A percentile compares a stretch with the other conserved stretches of the same genome.
phyloP scores from a whole-genome alignment of 2,888 invertebrate species.

The Drosophila parthenogenetica region DNA sequence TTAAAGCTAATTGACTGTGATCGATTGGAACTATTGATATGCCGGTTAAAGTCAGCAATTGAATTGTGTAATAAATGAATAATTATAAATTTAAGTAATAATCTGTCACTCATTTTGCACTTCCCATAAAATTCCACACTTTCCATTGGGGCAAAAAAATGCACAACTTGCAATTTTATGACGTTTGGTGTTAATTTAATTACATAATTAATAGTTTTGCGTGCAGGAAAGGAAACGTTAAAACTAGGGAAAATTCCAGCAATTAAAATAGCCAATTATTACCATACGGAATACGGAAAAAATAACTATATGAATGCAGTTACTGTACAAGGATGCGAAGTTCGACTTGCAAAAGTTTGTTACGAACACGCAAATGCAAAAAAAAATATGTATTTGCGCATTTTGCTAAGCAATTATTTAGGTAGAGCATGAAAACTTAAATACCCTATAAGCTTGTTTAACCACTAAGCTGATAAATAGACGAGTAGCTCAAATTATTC shows the following conservation, averaged over 20 bases:
- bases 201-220: constrained; percentile 18
- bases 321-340: neutral
- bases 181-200: constrained; percentile 56
- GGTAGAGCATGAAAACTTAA: too few relatives aligned
- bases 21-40: neutral
- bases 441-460: too few relatives aligned
- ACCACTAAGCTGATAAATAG: too few relatives aligned
- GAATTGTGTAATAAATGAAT: neutral
- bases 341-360: neutral
- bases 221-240: neutral
- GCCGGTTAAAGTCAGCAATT: neutral
- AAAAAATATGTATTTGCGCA: too few relatives aligned
- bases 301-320: neutral
- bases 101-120: neutral
- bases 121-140: neutral
- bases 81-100: neutral
- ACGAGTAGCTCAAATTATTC: too few relatives aligned
- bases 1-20: neutral
- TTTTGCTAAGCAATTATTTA: too few relatives aligned
- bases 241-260: constrained; percentile 38
- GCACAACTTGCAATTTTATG: neutral
- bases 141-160: neutral
- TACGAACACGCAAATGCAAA: too few relatives aligned
- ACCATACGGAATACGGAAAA: constrained; percentile 19
- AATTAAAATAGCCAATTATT: constrained; percentile 35